A percentile compares a stretch with the other conserved stretches of the same genome.
Conservation (phyloP, 2,888 invertebrate genomes). For the Lathronympha strigana region DNA sequence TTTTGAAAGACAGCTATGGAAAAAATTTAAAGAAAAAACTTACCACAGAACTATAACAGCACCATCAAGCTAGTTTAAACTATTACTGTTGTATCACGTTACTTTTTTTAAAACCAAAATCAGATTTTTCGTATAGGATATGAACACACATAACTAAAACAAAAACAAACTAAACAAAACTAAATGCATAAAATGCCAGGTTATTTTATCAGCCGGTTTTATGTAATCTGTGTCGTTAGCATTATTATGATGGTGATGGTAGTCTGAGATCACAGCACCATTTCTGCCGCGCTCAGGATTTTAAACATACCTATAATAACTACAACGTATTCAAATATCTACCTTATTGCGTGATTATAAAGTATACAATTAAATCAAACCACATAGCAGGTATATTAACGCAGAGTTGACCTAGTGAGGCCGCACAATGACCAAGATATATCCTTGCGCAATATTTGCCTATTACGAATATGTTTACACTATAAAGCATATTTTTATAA, state of each 20-base stretch:
- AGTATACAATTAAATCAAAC: neutral
- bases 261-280: constrained; percentile 33
- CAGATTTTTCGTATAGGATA: too few species aligned
- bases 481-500: neutral
- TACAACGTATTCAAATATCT: neutral
- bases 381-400: neutral
- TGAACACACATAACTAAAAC: too few species aligned
- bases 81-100: too few species aligned
- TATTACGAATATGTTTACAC: neutral
- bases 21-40: too few species aligned
- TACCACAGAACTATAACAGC: too few species aligned
- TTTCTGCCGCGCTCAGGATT: neutral
- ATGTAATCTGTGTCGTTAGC: neutral
- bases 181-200: too few species aligned
- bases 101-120: too few species aligned
- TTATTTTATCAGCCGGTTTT: neutral
- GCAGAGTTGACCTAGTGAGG: constrained; percentile 1
- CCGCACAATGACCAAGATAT: constrained; percentile 14
- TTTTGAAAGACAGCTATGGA: too few species aligned
- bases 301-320: neutral
- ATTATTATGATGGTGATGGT: constrained; percentile 14
- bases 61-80: too few species aligned
- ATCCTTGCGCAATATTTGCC: constrained; percentile 22
- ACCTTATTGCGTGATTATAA: neutral
- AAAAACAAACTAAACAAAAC: too few species aligned